A percentile compares a stretch with the other conserved stretches of the same genome.
Conservation (phyloP, 2,797 vertebrate species). For the Otolemur crassicaudatus region DNA sequence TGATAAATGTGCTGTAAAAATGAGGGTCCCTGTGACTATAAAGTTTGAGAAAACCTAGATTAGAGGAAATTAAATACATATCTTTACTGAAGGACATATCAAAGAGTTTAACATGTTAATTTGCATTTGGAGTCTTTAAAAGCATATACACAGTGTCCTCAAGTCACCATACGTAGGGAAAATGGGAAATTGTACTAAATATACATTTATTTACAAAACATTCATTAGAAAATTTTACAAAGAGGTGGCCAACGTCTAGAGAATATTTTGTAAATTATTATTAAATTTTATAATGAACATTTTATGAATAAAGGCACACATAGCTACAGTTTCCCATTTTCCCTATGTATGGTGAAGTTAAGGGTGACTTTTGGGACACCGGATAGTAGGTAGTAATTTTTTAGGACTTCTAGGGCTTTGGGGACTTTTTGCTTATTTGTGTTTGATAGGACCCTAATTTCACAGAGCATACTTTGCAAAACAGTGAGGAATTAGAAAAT, state of each 20-base stretch:
- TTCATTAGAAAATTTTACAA: too few relatives aligned
- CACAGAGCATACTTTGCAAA: neutral
- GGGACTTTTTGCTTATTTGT: neutral
- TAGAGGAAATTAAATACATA: neutral
- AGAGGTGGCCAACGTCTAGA: too few relatives aligned
- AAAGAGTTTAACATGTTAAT: neutral
- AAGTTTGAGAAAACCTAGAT: neutral
- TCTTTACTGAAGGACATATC: neutral
- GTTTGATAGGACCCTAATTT: neutral
- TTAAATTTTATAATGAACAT: too few relatives aligned
- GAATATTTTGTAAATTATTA: too few relatives aligned
- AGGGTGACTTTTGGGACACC: too few relatives aligned
- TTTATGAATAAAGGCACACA: too few relatives aligned
- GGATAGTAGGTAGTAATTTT: neutral
- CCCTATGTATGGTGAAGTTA: too few relatives aligned
- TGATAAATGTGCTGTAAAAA: neutral
- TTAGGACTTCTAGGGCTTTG: neutral
- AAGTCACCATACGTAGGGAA: too few relatives aligned
- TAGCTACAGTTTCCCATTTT: too few relatives aligned
- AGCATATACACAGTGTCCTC: neutral
- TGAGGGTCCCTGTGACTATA: neutral
- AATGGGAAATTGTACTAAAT: too few relatives aligned
- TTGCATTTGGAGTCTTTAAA: constrained; percentile 23
- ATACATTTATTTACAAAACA: too few relatives aligned
- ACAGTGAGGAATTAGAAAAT: neutral